Evolutionary conservation across 2,113 vertebrate genomes (phyloP), one percentile per base, ranked within the genome.

Genomic region (Cromileptes altivelis): DNA sequence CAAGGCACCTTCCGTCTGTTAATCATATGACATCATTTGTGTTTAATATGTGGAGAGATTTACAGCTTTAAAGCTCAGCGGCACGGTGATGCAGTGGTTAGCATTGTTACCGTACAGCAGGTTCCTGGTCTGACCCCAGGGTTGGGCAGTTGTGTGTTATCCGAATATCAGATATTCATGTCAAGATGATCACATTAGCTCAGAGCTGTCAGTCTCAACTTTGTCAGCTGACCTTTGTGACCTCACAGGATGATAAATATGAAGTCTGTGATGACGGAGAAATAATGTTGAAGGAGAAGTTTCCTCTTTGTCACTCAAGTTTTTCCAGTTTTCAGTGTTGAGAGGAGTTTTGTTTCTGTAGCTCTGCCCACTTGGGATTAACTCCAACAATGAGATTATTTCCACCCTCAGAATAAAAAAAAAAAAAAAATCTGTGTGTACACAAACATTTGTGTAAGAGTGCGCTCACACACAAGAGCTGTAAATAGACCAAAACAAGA

Each of bases 311-410:
- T 49, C 19, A 15, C 19, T 83, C 17, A 52, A 47, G 52, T 79
- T 69, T 81, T 69, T 37, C 23, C 19, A 13, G 18, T 2, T 52
- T 60, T 50, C 70, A 27, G 18, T 49, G 52, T 60, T 81, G 19
- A 33, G 64, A 78, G 60, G n/a, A 68, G 83, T 74, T 81, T 89
- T 85, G 83, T 55, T 45, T 75, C 57, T 68, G 53, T 45, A 23
- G 73, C 75, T 75, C 70, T 40, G 55, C 79, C 81, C 75, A 63
- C 78, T 55, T 10, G 58, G 85, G 87, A 89, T 86, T 88, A 90
- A 77, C 79, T 86, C 67, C 55, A 80, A 80, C 90, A 88, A 86
- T 69, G 10, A 23, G 68, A 87, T 85, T 81, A 88, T 88, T 88
- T 85, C 62, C 42, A 8, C 78, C 69, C 30, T 55, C 62, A 52